These are phyloP conservation scores for Aphelenchoides fujianensis DNA, from an alignment of 1,140 invertebrate genomes.

Conservation along the genomic window DNA sequence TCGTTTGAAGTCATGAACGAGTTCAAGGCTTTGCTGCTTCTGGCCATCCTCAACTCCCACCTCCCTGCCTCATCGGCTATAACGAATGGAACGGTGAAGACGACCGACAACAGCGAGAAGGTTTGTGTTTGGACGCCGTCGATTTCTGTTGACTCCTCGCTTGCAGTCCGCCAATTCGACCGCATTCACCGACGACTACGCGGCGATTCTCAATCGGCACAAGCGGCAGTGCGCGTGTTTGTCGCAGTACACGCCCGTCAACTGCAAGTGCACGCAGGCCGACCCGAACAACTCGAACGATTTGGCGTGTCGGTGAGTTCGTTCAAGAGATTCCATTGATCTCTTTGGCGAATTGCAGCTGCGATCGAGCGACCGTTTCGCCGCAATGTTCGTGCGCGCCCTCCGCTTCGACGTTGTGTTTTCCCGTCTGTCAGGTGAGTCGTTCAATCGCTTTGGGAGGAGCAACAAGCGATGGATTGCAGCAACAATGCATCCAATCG, in stretches of 20 bases:
- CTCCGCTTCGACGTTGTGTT: conserved; percentile 11
- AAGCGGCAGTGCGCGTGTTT: conserved; percentile 9
- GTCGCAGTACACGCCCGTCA: conserved; percentile 11
- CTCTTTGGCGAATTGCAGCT: neutral
- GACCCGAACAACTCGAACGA: conserved; percentile 3
- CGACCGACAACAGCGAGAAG: too few relatives aligned
- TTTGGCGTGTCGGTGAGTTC: conserved; percentile 3
- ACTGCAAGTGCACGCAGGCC: conserved; percentile 10
- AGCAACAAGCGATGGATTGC: too few relatives aligned
- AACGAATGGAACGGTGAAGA: too few relatives aligned
- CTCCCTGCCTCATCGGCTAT: too few relatives aligned
- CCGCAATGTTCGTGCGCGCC: conserved; percentile 7
- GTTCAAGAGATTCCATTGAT: neutral
- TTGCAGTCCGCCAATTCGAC: too few relatives aligned
- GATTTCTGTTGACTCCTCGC: too few relatives aligned
- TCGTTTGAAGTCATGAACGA: neutral
- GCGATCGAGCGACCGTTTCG: conserved; percentile 8
- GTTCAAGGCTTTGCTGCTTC: neutral
- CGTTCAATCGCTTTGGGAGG: neutral
- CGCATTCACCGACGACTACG: neutral
- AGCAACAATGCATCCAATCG: conserved; percentile 6
- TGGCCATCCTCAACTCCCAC: too few relatives aligned
- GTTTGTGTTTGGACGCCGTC: too few relatives aligned
- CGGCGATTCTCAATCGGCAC: neutral
- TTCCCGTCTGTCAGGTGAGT: conserved; percentile 12